phyloP scores from a whole-genome alignment of 53 echinoderm and acorn worm genomes.

The Echinometra lucunter region DNA sequence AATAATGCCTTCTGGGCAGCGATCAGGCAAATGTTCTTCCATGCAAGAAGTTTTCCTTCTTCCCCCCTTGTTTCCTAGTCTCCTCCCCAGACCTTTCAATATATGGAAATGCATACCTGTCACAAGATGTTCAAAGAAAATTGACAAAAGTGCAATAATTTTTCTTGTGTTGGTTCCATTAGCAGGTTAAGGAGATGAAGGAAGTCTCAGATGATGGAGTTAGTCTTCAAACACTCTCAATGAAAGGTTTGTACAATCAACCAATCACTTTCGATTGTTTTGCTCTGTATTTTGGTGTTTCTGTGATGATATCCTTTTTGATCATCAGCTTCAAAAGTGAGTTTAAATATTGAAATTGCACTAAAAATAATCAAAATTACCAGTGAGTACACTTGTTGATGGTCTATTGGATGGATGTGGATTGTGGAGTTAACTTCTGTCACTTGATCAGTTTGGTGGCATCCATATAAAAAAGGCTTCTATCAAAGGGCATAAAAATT shows the following conservation, averaged over 20 bases:
- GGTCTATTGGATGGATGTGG: no score
- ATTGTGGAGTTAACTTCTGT: no score
- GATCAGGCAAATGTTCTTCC: no score
- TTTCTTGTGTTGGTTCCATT: background rate
- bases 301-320: background rate
- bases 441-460: no score
- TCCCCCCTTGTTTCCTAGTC: no score
- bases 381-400: background rate
- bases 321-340: background rate
- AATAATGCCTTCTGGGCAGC: no score
- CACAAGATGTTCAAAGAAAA: no score
- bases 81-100: no score
- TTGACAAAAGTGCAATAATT: background rate
- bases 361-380: background rate
- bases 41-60: no score
- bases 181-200: background rate
- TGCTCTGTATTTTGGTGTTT: background rate
- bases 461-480: no score
- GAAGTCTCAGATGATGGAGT: background rate
- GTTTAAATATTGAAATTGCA: background rate
- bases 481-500: no score
- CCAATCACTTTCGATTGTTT: background rate
- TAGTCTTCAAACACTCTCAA: background rate
- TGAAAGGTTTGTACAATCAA: background rate
- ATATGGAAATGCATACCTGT: no score